Evolutionary conservation across 2,797 vertebrate genomes (phyloP), one percentile per base, ranked within the genome.

Genomic region (Oreochromis mossambicus): DNA sequence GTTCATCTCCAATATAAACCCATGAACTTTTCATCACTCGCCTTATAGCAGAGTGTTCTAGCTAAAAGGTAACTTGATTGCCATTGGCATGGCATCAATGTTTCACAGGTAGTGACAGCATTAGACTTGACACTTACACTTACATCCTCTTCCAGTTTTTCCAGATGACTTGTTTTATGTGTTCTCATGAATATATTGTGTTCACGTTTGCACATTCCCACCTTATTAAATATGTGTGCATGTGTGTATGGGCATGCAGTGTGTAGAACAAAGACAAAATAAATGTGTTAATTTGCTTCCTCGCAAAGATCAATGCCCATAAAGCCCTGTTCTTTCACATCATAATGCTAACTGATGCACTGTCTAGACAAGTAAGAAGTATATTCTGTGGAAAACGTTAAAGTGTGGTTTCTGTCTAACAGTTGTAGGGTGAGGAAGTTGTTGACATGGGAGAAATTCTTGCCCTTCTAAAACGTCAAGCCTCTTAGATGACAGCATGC

Each of bases 401-500:
- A 90, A 84, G 55, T 84, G 81, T 12, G 19, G 14, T 78, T 51
- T 83, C 70, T 80, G 79, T 87, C 83, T 80, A 87, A 84, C 32
- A 79, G 78, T 80, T 48, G 70, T 56, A 75, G 70, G 36, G 36
- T 80, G 80, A 84, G 82, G 66, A 82, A 84, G 82, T 81, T 89
- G 87, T 89, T 91, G 88, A 90, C 86, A 85, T 1, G 12, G 48
- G 80, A 32, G 84, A 86, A 86, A 89, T 85, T 75, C 78, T 87
- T 83, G 80, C 85, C 85, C 87, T 83, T 90, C 84, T 86, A 84
- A 87, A 88, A 79, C 56, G 52, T 70, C 83, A 83, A 89, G 87
- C 88, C 75, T 91, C 78, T 91, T 83, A 83, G 80, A 87, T 91
- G 90, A 87, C 83, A 83, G 54, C 66, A 11, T 52, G 79, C 55